These are phyloP conservation scores for Watsonalla binaria DNA, from an alignment of 2,888 invertebrate genomes.

Conservation along the genomic window DNA sequence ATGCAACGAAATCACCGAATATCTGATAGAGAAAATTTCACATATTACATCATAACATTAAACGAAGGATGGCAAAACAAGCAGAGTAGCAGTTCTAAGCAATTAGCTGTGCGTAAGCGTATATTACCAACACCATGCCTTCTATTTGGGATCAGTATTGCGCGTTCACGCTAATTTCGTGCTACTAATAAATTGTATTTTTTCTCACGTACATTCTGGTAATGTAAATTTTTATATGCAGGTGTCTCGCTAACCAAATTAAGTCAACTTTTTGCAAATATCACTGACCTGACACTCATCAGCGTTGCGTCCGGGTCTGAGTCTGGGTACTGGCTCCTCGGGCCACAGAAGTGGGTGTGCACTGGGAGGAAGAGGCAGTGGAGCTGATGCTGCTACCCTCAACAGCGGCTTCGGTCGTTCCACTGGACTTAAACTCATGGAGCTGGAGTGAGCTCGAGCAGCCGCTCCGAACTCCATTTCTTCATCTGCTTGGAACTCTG, in stretches of 20 bases:
- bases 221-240: no score
- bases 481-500: slow-evolving; percentile 69
- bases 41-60: not conserved
- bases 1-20: slow-evolving; percentile 72
- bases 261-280: not conserved
- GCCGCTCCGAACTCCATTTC: slow-evolving; percentile 54
- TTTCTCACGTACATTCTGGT: no score
- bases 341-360: slow-evolving; percentile 55
- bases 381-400: slow-evolving; percentile 55
- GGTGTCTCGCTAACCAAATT: no score
- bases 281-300: slow-evolving; percentile 63
- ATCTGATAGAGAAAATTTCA: slow-evolving; percentile 35
- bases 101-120: no score
- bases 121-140: no score
- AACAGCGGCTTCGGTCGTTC: slow-evolving; percentile 22
- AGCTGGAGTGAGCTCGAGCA: slow-evolving; percentile 9
- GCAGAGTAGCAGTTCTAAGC: no score
- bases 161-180: no score
- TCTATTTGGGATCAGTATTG: no score
- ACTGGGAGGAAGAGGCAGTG: slow-evolving; percentile 46
- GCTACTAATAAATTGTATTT: no score
- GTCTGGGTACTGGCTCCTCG: slow-evolving; percentile 48
- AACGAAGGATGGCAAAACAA: no score
- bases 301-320: slow-evolving; percentile 46
- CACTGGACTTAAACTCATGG: slow-evolving; percentile 9